These are phyloP conservation scores for Osmoderma eremita DNA, from an alignment of 2,888 invertebrate genomes.

Conservation along the genomic window DNA sequence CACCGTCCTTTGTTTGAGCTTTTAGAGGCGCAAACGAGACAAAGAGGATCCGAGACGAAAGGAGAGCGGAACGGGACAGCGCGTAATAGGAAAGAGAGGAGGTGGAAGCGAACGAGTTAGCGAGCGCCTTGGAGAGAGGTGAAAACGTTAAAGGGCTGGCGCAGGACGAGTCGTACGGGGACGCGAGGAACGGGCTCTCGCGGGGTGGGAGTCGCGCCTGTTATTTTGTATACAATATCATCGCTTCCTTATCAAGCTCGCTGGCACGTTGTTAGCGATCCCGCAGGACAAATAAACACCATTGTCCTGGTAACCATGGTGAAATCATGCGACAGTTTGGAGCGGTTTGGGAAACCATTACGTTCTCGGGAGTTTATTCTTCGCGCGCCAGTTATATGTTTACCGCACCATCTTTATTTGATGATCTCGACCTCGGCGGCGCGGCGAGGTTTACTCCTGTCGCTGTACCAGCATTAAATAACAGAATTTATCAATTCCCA, in stretches of 20 bases:
- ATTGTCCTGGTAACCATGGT: slow-evolving; percentile 66
- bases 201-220: slow-evolving; percentile 43
- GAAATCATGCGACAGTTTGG: slow-evolving; percentile 64
- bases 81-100: slow-evolving; percentile 18
- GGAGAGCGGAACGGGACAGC: slow-evolving; percentile 27
- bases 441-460: background rate
- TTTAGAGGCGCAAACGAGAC: slow-evolving; percentile 45
- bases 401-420: slow-evolving; percentile 45
- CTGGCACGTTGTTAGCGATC: slow-evolving; percentile 65
- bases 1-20: slow-evolving; percentile 47
- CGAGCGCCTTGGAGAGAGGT: slow-evolving; percentile 25
- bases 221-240: slow-evolving; percentile 64
- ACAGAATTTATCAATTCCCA: slow-evolving; percentile 41
- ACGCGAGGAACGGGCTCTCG: slow-evolving; percentile 1
- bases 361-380: slow-evolving; percentile 52
- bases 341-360: slow-evolving; percentile 56
- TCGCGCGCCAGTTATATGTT: slow-evolving; percentile 44
- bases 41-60: slow-evolving; percentile 16
- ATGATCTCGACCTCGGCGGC: slow-evolving; percentile 40
- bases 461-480: slow-evolving; percentile 27
- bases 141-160: slow-evolving; percentile 34
- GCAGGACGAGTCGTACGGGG: slow-evolving; percentile 21
- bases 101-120: slow-evolving; percentile 20
- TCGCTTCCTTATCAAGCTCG: slow-evolving; percentile 64
- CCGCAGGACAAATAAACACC: slow-evolving; percentile 66